These are phyloP conservation scores for Nycteola revayana DNA, from an alignment of 2,888 invertebrate species.

Conservation along the genomic window DNA sequence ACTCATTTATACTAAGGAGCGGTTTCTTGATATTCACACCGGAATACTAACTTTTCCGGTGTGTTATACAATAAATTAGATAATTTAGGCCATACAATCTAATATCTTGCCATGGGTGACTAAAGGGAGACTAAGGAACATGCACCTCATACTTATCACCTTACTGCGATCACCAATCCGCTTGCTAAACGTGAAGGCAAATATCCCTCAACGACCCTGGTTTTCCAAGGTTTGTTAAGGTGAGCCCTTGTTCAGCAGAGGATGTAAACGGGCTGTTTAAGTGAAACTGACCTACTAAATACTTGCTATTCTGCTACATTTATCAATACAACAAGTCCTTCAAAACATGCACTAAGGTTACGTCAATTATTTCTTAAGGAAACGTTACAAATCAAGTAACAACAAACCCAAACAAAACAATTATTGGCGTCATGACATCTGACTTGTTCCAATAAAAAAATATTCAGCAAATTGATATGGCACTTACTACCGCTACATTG, in stretches of 20 bases:
- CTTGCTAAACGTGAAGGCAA: no score
- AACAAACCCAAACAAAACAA: conserved; percentile 36
- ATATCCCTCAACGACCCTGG: no score
- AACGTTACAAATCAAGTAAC: conserved; percentile 22
- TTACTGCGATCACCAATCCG: no score
- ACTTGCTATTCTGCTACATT: no score
- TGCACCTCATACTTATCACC: no score
- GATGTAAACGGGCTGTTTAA: no score
- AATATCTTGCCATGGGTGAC: no score
- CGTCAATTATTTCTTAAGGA: conserved; percentile 13
- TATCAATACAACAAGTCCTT: conserved; percentile 33
- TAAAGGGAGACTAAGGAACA: no score
- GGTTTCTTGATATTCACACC: conserved; percentile 9
- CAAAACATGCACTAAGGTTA: conserved; percentile 32
- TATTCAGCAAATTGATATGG: conserved; percentile 44
- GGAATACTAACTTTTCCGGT: conserved; percentile 20
- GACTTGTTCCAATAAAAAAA: conserved; percentile 41
- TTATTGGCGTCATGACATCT: conserved; percentile 28
- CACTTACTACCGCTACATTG: conserved; percentile 47
- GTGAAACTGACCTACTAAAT: no score
- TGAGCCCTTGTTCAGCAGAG: no score
- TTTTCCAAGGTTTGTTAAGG: no score
- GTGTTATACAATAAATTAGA: conserved; percentile 19
- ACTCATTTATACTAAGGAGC: conserved; percentile 2
- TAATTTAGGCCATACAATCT: no score